Percentiles rank a stretch among this genome's conserved stretches.
Conservation (phyloP, 1,140 invertebrate species). For the Magallana ariakensis region DNA sequence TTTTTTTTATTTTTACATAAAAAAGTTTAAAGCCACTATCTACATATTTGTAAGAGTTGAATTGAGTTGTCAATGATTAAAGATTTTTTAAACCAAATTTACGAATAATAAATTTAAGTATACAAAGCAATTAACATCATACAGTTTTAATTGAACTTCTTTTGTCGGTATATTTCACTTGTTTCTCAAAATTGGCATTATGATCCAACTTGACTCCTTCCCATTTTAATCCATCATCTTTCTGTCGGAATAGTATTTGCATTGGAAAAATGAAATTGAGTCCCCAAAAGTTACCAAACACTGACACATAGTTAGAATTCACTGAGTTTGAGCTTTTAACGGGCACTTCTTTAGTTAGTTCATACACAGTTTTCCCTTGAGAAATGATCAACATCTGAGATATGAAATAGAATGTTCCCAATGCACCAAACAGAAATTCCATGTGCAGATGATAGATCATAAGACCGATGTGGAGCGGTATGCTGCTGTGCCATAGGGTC, state of each 20-base stretch:
- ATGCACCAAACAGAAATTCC: slow-evolving; percentile 54
- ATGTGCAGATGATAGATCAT: slow-evolving; percentile 63
- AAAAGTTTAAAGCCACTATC: too few species aligned
- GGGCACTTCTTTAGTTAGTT: slow-evolving; percentile 62
- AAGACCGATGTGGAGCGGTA: slow-evolving; percentile 46
- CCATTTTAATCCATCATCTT: slow-evolving; percentile 66
- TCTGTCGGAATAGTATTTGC: slow-evolving; percentile 69
- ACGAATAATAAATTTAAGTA: too few species aligned
- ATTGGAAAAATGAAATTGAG: slow-evolving; percentile 74
- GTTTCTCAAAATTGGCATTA: slow-evolving; percentile 20
- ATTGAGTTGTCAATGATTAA: too few species aligned
- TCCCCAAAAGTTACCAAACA: slow-evolving; percentile 74
- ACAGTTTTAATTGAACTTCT: too few species aligned
- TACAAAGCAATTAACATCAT: too few species aligned
- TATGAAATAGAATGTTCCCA: slow-evolving; percentile 62
- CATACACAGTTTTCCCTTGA: slow-evolving; percentile 65
- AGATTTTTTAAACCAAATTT: too few species aligned
- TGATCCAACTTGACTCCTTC: slow-evolving; percentile 62
- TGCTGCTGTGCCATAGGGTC: slow-evolving; percentile 38
- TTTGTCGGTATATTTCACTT: background rate
- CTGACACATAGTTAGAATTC: slow-evolving; percentile 67
- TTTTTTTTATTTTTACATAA: too few species aligned
- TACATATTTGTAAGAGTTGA: too few species aligned
- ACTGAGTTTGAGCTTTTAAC: slow-evolving; percentile 55
- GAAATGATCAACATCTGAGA: slow-evolving; percentile 60